Base-by-base conservation (phyloP, 2,113 vertebrate species). In the Mirounga angustirostris region DNA sequence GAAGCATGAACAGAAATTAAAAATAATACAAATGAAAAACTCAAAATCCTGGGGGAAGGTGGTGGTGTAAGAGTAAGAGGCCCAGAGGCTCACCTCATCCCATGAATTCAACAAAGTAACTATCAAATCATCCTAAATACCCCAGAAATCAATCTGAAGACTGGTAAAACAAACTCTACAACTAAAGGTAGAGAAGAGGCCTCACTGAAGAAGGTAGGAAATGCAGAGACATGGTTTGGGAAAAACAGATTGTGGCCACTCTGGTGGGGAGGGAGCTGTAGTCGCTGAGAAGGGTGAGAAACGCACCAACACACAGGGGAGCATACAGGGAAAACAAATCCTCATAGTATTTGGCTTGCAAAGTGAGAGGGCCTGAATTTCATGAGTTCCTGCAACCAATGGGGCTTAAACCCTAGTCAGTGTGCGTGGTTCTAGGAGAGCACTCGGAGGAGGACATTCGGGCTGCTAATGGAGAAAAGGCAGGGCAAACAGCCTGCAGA, bases 21-120 rank as follows among this genome's bases (percentile, higher is more conserved):
- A 96, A 95, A 92, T 61, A 96, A 88, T 3, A 74, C 36, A 92
- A 81, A 76, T 13, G 18, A 91, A 94, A 90, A 59, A 46, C 33
- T 56, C 30, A n/a, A 79, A 54, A 21, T 54, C 50, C 50, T 15
- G 14, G 26, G 7, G 7, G 46, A 78, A 30, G 43, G 50, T 78
- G 43, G 14, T 78, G 43, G 24, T 76, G 14, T 43, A 43, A 43
- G 26, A 30, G 43, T 50, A 28, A 30, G 14, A 78, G 26, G 43
- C 26, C 43, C 74, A 8, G 8, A 78, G 74, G 74, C 43, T 30
- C 28, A 28, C 43, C 26, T 78, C 46, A 28, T 50, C 26, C 43
- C 14, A 18, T 30, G 74, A 50, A 78, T 78, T 50, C 24, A 50
- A 78, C 26, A 2, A 78, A 50, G 4, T 46, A 76, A 30, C 43